A percentile compares a stretch with the other conserved stretches of the same genome.
These are phyloP conservation scores for Salarias fasciatus DNA, from an alignment of 2,797 vertebrate species.

Conservation along the genomic window DNA sequence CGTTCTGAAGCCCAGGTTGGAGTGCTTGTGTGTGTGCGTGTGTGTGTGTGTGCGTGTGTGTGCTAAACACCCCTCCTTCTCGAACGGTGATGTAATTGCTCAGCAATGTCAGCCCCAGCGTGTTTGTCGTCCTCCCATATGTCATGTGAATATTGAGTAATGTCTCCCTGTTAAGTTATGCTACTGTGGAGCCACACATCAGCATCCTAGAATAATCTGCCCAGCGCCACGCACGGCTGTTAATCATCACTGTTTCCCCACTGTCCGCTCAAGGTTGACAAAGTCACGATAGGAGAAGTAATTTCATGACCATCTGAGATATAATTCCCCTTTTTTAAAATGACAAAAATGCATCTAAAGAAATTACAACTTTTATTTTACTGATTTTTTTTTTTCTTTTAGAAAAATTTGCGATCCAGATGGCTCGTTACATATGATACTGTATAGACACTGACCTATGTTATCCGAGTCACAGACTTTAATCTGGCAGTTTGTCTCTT, in stretches of 20 bases:
- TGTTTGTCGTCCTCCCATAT: slow-evolving; percentile 75
- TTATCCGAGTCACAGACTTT: slow-evolving; percentile 27
- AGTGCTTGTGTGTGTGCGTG: slow-evolving; percentile 85
- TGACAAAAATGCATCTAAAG: background rate
- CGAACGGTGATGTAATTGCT: slow-evolving; percentile 74
- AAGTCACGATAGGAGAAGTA: background rate
- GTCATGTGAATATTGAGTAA: slow-evolving; percentile 78
- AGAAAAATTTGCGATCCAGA: slow-evolving; percentile 28
- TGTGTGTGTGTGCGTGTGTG: slow-evolving; percentile 84
- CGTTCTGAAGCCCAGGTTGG: slow-evolving; percentile 93
- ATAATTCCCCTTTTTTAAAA: background rate
- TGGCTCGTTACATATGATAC: slow-evolving; percentile 8
- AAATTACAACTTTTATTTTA: background rate
- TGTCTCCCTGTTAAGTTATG: slow-evolving; percentile 64
- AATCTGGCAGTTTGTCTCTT: slow-evolving; percentile 17
- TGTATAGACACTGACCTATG: background rate
- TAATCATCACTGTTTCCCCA: slow-evolving; percentile 20
- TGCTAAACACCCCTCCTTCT: slow-evolving; percentile 64
- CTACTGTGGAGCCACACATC: slow-evolving; percentile 54
- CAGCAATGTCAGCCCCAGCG: slow-evolving; percentile 74
- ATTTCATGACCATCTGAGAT: background rate
- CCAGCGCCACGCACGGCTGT: slow-evolving; percentile 22
- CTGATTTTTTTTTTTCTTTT: slow-evolving; percentile 1
- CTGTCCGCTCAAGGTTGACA: slow-evolving; percentile 11
- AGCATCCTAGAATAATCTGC: slow-evolving; percentile 40